Evolutionary conservation across 2,888 invertebrate genomes (phyloP), one percentile per base, ranked within the genome.

Genomic region (Gandaritis pyraliata): DNA sequence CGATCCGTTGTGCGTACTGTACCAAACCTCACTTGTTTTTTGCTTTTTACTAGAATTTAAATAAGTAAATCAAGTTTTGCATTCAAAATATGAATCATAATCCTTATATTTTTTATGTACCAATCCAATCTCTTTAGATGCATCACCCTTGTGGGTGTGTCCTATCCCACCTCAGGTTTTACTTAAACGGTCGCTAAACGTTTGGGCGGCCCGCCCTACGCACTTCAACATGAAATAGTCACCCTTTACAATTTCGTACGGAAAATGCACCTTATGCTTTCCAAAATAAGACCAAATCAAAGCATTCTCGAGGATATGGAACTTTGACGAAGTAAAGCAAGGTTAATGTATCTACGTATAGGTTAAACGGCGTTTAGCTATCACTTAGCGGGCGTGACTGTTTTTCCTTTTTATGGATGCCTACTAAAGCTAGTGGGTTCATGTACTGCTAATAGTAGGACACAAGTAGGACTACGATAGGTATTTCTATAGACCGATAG

Each of bases 121-220:
- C 1, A 12, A 29, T 30, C 3, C 30, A 13, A 39, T 39, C 46
- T 38, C 33, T 47, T 46, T 65, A 65, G 50, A 63, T 54, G 60
- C 43, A 62, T 69, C 73, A 71, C 82, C 83, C 80, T 74, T 72
- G 84, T 82, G 91, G 91, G 91, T 87, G 92, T 90, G 90, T 87
- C 90, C 72, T 71, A 80, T 87, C 90, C 72, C 70, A 80, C 80
- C 77, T 85, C 83, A 65, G 63, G 80, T 85, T 83, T 85, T 82
- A 83, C 86, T 83, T 91, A 92, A 92, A 91, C 90, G 90, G 81
- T 87, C 85, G 87, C 86, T 91, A 92, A 92, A 91, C 91, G 92
- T 86, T 92, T 92, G 92, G 92, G 92, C 92, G 91, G 91, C 89
- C 91, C 91, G 92, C 92, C 92, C 91, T 90, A 85, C 83, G 73